Evolutionary conservation across 2,797 vertebrate species (phyloP).

Genomic region (Mormyrops boulengeri): DNA sequence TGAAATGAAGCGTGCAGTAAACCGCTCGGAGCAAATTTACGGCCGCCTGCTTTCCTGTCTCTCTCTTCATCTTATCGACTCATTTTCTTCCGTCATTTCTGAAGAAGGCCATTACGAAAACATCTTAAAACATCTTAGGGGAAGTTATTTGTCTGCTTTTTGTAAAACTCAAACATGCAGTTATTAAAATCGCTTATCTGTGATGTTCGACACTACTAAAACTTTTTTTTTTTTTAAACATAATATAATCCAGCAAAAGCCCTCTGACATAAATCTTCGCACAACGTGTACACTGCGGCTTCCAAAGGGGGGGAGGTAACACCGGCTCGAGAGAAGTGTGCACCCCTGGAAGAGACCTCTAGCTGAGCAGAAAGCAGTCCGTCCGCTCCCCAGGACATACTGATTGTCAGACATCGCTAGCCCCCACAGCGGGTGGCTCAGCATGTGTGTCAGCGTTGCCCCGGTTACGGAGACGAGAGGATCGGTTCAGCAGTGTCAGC

Average conservation of each 20-base stretch:
- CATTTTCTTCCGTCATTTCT: neutral
- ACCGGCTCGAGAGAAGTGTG: neutral
- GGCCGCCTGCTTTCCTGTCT: conserved; percentile 26
- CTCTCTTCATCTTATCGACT: conserved; percentile 12
- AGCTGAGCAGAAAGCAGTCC: neutral
- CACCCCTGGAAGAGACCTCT: neutral
- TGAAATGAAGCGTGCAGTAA: conserved; percentile 19
- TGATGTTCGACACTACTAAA: neutral
- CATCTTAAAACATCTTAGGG: neutral
- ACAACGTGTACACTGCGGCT: neutral
- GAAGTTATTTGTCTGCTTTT: neutral
- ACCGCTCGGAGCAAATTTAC: conserved; percentile 24
- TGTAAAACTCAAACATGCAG: neutral
- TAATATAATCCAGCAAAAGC: neutral
- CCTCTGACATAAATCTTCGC: neutral
- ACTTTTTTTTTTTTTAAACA: neutral
- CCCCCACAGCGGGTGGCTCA: neutral
- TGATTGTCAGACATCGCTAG: neutral
- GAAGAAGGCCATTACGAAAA: neutral
- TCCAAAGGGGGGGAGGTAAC: neutral
- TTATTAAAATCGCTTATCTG: neutral
- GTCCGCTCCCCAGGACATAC: neutral
- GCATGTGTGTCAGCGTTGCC: neutral
- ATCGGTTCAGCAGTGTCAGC: neutral
- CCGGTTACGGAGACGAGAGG: neutral